These are phyloP conservation scores for Todus mexicanus DNA, from an alignment of 2,797 vertebrate species.

Conservation along the genomic window DNA sequence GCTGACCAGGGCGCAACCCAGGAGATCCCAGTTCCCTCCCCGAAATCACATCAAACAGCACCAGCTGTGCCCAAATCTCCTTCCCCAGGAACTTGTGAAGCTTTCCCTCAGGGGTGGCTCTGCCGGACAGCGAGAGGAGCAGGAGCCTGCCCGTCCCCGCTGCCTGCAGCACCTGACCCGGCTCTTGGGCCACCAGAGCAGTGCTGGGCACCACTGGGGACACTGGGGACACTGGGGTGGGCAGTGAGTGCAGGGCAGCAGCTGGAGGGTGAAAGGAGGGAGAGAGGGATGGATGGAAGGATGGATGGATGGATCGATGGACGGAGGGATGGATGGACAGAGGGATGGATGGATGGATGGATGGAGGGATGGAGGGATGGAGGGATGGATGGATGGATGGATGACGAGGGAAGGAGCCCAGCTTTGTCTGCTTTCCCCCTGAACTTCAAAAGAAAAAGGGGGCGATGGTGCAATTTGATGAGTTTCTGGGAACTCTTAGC, in stretches of 20 bases:
- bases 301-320: accelerated
- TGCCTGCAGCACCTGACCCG: background rate
- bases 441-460: background rate
- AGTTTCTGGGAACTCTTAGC: constrained; percentile 40
- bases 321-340: background rate
- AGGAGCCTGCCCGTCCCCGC: background rate
- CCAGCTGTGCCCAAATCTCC: accelerated
- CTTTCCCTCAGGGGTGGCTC: background rate
- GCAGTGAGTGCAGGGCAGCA: background rate
- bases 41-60: background rate
- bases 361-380: background rate
- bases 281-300: background rate
- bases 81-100: background rate
- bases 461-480: background rate
- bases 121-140: background rate
- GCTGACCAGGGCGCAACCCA: accelerated
- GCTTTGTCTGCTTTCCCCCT: background rate
- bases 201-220: accelerated
- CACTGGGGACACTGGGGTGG: accelerated
- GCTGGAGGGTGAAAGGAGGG: background rate
- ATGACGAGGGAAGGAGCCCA: background rate
- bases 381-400: background rate
- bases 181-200: background rate
- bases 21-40: background rate
- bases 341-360: background rate